Conservation (phyloP, 2,888 invertebrate genomes). For the Drosophila borealis region DNA sequence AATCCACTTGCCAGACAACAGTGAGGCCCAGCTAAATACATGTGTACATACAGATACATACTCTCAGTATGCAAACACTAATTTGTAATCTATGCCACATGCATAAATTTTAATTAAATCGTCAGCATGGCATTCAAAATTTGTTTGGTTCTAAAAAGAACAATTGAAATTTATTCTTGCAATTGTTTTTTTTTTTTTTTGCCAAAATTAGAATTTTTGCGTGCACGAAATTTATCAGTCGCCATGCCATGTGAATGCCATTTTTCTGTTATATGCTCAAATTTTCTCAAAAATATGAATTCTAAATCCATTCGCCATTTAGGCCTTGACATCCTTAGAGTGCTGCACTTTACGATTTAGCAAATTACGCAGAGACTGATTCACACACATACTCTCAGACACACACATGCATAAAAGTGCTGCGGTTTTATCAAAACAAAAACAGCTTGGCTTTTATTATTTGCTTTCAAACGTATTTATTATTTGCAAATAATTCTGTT, state of each 20-base stretch:
- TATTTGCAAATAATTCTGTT: constrained; percentile 21
- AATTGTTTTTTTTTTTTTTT: constrained; percentile 14
- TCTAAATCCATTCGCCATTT: constrained; percentile 36
- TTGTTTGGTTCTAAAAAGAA: constrained; percentile 14
- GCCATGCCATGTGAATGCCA: constrained; percentile 34
- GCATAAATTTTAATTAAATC: constrained; percentile 74
- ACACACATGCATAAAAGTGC: constrained; percentile 1
- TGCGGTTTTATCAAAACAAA: constrained; percentile 35
- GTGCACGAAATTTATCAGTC: constrained; percentile 45
- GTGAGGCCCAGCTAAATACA: constrained; percentile 14
- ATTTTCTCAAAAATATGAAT: constrained; percentile 27
- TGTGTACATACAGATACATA: constrained; percentile 16
- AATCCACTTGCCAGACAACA: constrained; percentile 27
- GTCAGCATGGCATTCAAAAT: constrained; percentile 11
- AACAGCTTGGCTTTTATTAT: constrained; percentile 32
- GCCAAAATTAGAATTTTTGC: constrained; percentile 27
- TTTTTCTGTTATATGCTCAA: neutral
- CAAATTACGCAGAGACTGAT: constrained; percentile 5
- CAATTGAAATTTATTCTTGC: constrained; percentile 39
- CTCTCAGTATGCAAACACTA: constrained; percentile 22
- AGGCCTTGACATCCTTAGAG: constrained; percentile 49
- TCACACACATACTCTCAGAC: constrained; percentile 2
- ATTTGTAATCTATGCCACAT: constrained; percentile 57
- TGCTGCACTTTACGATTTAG: constrained; percentile 1
- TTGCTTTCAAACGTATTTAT: constrained; percentile 42